These are phyloP conservation scores for Tinamus major DNA, from an alignment of 2,797 vertebrate species.

Conservation along the genomic window DNA sequence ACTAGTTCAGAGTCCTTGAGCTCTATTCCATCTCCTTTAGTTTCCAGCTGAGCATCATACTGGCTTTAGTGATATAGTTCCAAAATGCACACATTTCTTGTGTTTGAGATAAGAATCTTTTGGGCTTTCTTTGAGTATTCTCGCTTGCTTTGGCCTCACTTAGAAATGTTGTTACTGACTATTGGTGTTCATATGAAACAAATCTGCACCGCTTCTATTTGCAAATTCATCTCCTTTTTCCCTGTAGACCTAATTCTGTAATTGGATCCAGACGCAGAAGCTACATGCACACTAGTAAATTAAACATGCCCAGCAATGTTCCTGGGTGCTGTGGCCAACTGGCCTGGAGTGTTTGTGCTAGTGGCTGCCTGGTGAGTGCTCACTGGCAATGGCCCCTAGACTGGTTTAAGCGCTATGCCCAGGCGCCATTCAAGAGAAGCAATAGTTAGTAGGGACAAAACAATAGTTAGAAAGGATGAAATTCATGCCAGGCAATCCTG, in stretches of 20 bases:
- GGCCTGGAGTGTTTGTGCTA: neutral
- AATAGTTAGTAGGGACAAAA: neutral
- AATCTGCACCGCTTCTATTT: neutral
- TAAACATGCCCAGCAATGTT: conserved; percentile 32
- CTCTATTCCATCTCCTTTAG: conserved; percentile 16
- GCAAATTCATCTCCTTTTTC: conserved; percentile 7
- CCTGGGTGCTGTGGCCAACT: neutral
- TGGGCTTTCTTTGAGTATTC: neutral
- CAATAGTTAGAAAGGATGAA: neutral
- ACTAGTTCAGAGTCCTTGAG: neutral
- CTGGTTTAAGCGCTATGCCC: neutral
- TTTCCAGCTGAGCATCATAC: conserved; percentile 9
- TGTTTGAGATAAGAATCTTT: conserved; percentile 10
- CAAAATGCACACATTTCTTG: conserved; percentile 16
- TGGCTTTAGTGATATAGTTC: neutral
- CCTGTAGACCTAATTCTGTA: neutral
- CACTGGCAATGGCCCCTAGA: neutral
- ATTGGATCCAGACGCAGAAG: conserved; percentile 17
- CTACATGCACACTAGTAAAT: neutral
- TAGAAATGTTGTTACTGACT: neutral
- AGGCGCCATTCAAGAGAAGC: neutral
- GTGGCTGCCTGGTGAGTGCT: neutral
- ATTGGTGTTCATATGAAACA: neutral
- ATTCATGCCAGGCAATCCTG: neutral
- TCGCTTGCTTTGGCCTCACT: neutral